Evolutionary conservation across 1,140 invertebrate genomes (phyloP).

Genomic region (Saccostrea glomerata): DNA sequence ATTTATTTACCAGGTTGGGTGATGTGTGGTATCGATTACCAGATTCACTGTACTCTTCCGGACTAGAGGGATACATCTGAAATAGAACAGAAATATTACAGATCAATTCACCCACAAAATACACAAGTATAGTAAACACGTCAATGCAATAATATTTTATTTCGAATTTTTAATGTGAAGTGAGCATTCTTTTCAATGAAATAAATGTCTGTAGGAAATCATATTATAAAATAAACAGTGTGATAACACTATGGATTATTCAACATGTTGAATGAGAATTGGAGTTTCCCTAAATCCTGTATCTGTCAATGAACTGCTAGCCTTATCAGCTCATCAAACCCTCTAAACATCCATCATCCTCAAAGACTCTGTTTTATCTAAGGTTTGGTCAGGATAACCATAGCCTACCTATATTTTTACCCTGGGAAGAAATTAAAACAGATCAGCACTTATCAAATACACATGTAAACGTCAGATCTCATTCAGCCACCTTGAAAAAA

Average conservation of each 20-base stretch:
- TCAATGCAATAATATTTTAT: neutral
- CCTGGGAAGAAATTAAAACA: neutral
- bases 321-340: neutral
- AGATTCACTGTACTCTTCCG: constrained; percentile 92
- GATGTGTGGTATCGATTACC: constrained; percentile 87
- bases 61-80: constrained; percentile 74
- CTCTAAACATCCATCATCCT: neutral
- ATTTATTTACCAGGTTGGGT: constrained; percentile 83
- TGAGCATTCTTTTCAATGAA: no score
- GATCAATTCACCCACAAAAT: neutral
- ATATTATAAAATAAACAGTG: no score
- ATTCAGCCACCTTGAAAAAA: no score
- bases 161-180: no score
- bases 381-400: no score
- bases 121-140: neutral
- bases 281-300: neutral
- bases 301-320: neutral
- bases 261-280: neutral
- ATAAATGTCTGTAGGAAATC: no score
- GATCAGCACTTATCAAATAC: neutral
- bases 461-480: no score
- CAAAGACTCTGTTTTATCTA: neutral
- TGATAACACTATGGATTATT: neutral
- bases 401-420: neutral
- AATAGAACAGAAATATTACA: constrained; percentile 38